phyloP scores from a whole-genome alignment of 92 coral and sea anemone genomes.

The Heliopora coerulea region DNA sequence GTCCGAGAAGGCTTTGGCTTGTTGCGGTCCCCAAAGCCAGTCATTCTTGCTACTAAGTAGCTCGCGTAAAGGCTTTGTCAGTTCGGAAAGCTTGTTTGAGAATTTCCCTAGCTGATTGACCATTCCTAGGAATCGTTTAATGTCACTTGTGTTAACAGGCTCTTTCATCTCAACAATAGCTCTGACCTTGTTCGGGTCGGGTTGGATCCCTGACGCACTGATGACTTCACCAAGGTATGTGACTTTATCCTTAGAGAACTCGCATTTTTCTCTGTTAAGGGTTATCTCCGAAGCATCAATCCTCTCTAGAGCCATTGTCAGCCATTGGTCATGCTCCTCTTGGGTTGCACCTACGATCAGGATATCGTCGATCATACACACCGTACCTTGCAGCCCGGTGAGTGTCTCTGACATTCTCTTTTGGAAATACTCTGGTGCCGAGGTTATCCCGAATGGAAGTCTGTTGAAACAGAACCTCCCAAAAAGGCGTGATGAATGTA shows the following conservation, averaged over 20 bases:
- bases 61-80: constrained; percentile 48
- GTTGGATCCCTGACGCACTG: too few species aligned
- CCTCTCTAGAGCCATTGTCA: constrained; percentile 46
- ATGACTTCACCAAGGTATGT: too few species aligned
- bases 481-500: constrained; percentile 47
- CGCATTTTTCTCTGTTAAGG: constrained; percentile 61
- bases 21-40: constrained; percentile 44
- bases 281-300: constrained; percentile 51
- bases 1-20: constrained; percentile 40
- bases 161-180: constrained; percentile 53
- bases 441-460: constrained; percentile 50
- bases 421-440: constrained; percentile 49
- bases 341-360: constrained; percentile 41
- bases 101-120: constrained; percentile 69
- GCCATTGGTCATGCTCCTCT: constrained; percentile 48
- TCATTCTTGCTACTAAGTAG: constrained; percentile 25
- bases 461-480: constrained; percentile 53
- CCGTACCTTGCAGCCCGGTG: constrained; percentile 35
- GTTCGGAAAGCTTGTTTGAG: constrained; percentile 33
- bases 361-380: constrained; percentile 48
- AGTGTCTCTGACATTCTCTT: constrained; percentile 50
- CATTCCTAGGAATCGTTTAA: constrained; percentile 62
- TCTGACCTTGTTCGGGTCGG: too few species aligned
- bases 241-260: constrained; percentile 49
- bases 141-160: constrained; percentile 42